Evolutionary conservation across 2,797 vertebrate species (phyloP), one percentile per base, ranked within the genome.

Genomic region (Ctenochaetus hawaiiensis): DNA sequence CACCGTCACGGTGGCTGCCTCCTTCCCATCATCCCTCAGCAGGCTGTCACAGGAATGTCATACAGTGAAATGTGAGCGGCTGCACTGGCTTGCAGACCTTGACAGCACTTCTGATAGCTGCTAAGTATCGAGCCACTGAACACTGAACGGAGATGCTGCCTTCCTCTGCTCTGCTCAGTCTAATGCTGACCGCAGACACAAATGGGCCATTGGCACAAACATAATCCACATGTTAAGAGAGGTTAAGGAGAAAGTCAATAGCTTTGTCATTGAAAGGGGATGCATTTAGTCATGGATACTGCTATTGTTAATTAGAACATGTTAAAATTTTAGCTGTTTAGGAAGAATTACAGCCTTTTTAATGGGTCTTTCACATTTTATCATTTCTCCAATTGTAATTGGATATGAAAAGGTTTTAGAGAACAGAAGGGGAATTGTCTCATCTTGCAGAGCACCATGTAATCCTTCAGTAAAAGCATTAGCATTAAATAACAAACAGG

Each of bases 1-100:
- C 79, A 75, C 82, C 78, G 85, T 89, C 89, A 90, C 57, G 2
- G 59, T 84, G 84, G 72, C 64, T 77, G 80, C 75, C 65, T 81
- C 58, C 72, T 69, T 80, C 83, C 88, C 85, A 80, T 90, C 87
- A 87, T 82, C 85, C 80, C 60, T 82, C 75, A 64, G 87, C 77
- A 72, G 83, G 72, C 22, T 34, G 30, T 34, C 30, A 34, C 30
- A 34, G 30, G 43, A 75, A 75, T 86, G 84, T 89, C 87, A 88
- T 22, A 68, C 43, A 60, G 59, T 90, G 84, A 85, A 89, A 86
- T 77, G 81, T 62, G 79, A 85, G 67, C 11, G 16, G 72, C 63
- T 72, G 57, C 13, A 68, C 3, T 1, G 67, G 53, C 79, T 48
- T 65, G 82, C 77, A 83, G 70, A 88, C 82, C 87, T 89, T 78